A percentile compares a stretch with the other conserved stretches of the same genome.
These are phyloP conservation scores for Ciona savignyi DNA, from an alignment of 23 tunicate genomes.

Conservation along the genomic window DNA sequence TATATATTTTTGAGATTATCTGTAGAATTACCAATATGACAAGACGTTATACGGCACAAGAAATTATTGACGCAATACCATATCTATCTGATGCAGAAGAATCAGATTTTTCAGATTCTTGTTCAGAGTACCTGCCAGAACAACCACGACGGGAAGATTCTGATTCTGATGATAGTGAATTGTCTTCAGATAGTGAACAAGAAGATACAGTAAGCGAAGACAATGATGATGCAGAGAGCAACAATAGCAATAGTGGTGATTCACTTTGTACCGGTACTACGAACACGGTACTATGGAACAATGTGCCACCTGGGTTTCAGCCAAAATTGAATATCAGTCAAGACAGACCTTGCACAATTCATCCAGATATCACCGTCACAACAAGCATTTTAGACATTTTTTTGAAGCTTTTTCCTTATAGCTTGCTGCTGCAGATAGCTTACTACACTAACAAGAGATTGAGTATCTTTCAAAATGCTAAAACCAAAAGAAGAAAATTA, in stretches of 20 bases:
- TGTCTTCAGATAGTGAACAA: constrained; percentile 21
- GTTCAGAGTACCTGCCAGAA: constrained; percentile 18
- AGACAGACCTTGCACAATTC: constrained; percentile 26
- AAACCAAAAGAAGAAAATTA: too few relatives aligned
- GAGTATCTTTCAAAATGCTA: constrained; percentile 17
- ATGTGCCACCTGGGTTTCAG: too few relatives aligned
- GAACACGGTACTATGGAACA: not conserved
- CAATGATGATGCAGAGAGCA: constrained; percentile 12
- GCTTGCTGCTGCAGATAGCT: constrained; percentile 38
- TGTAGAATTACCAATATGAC: too few relatives aligned
- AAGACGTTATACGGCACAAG: too few relatives aligned
- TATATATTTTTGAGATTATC: constrained; percentile 2
- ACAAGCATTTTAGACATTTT: constrained; percentile 29
- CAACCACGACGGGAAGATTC: constrained; percentile 19
- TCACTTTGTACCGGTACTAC: not conserved
- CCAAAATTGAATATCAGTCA: too few relatives aligned
- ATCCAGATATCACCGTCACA: constrained; percentile 13
- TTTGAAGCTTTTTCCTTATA: constrained; percentile 27
- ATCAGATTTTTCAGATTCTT: too few relatives aligned
- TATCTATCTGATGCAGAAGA: too few relatives aligned
- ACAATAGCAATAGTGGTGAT: not conserved
- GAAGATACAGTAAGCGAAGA: constrained; percentile 14
- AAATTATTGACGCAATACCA: too few relatives aligned
- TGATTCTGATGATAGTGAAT: constrained; percentile 17
- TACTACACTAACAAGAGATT: constrained; percentile 34